Evolutionary conservation across 92 coral and sea anemone genomes (phyloP), one percentile per base, ranked within the genome.

Genomic region (Porites cylindrica): DNA sequence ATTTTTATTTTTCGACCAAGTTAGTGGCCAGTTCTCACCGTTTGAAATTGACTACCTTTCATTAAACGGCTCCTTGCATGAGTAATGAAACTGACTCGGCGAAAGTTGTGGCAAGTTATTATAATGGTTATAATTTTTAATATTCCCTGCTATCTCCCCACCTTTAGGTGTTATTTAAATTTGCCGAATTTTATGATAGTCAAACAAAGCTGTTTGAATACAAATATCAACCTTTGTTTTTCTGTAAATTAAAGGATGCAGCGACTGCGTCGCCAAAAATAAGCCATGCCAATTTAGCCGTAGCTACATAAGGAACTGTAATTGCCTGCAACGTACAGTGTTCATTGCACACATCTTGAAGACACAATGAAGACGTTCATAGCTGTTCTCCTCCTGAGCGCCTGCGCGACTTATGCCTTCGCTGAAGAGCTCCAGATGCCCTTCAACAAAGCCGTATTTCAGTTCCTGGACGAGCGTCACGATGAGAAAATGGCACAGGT

Each of bases 401-500:
- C 73, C 80, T 73, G 62, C 2, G 74, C 64, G 29, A 80, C 74
- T 5, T 83, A 62, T 52, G 65, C 75, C 53, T 83, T 73, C n/a
- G 81, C 80, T 12, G 47, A 19, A 21, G 81, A 83, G 5, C 5
- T 38, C 47, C 47, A 38, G 6, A 50, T 20, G 80, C 13, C 53
- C 4, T 83, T 83, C 7, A 72, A 73, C 74, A 64, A 47, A 8
- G 87, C 64, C 4, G 87, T 83, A 32, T 72, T 73, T 23, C 61
- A 74, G 8, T 83, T 83, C 53, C 26, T 83, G 51, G 87, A 83
- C 72, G 87, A 83, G 63, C 87, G 81, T 0, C 79, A 83, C 51
- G 79, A 83, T 23, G 80, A 83, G 6, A n/a, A 6, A 14, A 83
- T 83, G 87, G 80, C 73, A 11, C 80, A 83, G 65, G 64, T 83